These are phyloP conservation scores for Pogonomyrmex californicus DNA, from an alignment of 1,140 invertebrate genomes.

Conservation along the genomic window DNA sequence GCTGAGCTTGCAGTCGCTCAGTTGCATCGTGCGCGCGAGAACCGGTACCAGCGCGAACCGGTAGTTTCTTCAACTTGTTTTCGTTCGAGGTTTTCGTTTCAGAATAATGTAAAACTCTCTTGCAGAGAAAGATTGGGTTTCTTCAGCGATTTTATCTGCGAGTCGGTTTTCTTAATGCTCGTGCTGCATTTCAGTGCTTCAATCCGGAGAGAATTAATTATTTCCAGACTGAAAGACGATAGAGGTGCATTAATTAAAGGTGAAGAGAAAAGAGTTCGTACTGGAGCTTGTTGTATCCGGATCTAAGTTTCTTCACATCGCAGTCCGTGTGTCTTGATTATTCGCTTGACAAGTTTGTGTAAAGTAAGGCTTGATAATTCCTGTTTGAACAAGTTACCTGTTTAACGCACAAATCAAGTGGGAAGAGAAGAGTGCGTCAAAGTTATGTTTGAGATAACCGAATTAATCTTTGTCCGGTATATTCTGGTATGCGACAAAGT, in stretches of 20 bases:
- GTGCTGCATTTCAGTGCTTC: neutral
- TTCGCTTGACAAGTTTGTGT: neutral
- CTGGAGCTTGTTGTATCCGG: neutral
- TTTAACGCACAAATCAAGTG: neutral
- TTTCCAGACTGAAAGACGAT: neutral
- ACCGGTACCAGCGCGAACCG: conserved; percentile 19
- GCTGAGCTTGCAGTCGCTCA: conserved; percentile 26
- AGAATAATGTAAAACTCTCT: neutral
- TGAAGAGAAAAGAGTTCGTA: neutral
- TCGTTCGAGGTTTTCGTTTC: conserved; percentile 2
- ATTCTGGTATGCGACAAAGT: conserved; percentile 34
- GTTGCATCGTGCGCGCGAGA: conserved; percentile 17
- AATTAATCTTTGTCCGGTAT: conserved; percentile 45
- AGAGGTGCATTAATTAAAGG: neutral
- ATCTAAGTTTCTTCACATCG: neutral
- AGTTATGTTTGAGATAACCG: conserved; percentile 46
- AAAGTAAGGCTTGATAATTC: neutral
- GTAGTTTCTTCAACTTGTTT: conserved; percentile 9
- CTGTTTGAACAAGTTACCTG: neutral
- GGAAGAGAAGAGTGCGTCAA: neutral
- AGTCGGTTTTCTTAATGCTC: neutral
- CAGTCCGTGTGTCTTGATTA: neutral
- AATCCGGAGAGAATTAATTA: neutral
- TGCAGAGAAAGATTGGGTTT: neutral
- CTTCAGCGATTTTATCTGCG: neutral